A percentile compares a stretch with the other conserved stretches of the same genome.
Conservation (phyloP, 2,888 invertebrate genomes). For the Desoria tigrina region DNA sequence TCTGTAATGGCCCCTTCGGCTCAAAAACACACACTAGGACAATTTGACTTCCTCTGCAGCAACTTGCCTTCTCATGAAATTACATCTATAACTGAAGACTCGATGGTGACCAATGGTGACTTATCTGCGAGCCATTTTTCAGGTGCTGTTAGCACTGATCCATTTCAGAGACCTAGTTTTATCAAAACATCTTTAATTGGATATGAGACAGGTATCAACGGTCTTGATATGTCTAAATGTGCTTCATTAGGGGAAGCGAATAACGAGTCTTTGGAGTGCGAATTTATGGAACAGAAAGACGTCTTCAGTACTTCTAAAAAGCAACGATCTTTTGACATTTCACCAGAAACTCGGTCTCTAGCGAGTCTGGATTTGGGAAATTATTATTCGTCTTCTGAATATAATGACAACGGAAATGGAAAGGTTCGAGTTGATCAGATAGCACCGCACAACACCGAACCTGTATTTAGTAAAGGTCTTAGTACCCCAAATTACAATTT, state of each 20-base stretch:
- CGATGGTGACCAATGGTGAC: not conserved
- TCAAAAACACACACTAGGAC: too few species aligned
- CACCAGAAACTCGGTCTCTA: conserved; percentile 52
- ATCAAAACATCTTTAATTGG: conserved; percentile 19
- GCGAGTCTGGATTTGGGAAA: conserved; percentile 51
- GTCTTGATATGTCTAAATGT: conserved; percentile 2
- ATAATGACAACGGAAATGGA: not conserved
- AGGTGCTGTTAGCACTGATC: too few species aligned
- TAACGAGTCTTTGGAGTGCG: conserved; percentile 5
- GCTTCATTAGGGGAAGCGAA: conserved; percentile 12
- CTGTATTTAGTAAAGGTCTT: conserved; percentile 5
- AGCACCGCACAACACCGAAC: not conserved
- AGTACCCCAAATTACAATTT: too few species aligned
- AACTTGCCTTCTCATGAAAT: not conserved
- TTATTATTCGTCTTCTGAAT: conserved; percentile 25
- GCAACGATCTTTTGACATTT: conserved; percentile 30
- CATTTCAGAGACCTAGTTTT: not conserved
- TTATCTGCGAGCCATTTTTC: not conserved
- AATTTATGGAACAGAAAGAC: not conserved
- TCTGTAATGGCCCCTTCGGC: too few species aligned
- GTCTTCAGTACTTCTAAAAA: not conserved
- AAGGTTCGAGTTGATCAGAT: not conserved
- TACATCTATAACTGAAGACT: not conserved
- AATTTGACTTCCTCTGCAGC: not conserved
- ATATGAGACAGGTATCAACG: not conserved